Percentiles rank a stretch among this genome's conserved stretches.
These are phyloP conservation scores for Muschampia plurimacula DNA, from an alignment of 2,888 invertebrate genomes.

Conservation along the genomic window DNA sequence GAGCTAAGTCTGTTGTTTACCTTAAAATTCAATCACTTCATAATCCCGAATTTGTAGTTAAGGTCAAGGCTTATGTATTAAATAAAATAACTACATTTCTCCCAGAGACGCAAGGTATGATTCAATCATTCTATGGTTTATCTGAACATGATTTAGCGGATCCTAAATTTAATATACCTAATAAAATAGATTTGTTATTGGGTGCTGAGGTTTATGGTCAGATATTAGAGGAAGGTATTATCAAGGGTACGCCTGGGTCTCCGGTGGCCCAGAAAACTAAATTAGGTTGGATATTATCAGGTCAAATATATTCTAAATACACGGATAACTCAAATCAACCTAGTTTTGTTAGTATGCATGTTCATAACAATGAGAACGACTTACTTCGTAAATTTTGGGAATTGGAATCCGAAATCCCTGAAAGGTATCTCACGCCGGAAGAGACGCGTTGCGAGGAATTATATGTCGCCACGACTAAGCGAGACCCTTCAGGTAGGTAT, in stretches of 20 bases:
- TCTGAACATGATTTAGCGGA: conserved; percentile 35
- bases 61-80: conserved; percentile 41
- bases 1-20: conserved; percentile 27
- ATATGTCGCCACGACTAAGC: conserved; percentile 27
- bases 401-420: no score
- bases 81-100: conserved; percentile 39
- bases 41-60: conserved; percentile 34
- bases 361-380: no score
- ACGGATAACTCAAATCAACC: background rate
- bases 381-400: no score
- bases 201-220: conserved; percentile 50
- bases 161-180: conserved; percentile 42
- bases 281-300: conserved; percentile 50
- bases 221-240: conserved; percentile 45
- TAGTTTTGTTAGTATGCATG: conserved; percentile 25
- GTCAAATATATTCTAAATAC: conserved; percentile 24
- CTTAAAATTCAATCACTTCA: conserved; percentile 40
- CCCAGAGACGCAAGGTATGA: conserved; percentile 33
- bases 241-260: conserved; percentile 40
- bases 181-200: conserved; percentile 47
- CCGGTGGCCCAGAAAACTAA: conserved; percentile 46
- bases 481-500: conserved; percentile 39
- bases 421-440: conserved; percentile 11
- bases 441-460: conserved; percentile 39
- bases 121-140: conserved; percentile 21